A percentile compares a stretch with the other conserved stretches of the same genome.
Conservation (phyloP, 2,888 invertebrate species). For the Protophormia terraenovae region DNA sequence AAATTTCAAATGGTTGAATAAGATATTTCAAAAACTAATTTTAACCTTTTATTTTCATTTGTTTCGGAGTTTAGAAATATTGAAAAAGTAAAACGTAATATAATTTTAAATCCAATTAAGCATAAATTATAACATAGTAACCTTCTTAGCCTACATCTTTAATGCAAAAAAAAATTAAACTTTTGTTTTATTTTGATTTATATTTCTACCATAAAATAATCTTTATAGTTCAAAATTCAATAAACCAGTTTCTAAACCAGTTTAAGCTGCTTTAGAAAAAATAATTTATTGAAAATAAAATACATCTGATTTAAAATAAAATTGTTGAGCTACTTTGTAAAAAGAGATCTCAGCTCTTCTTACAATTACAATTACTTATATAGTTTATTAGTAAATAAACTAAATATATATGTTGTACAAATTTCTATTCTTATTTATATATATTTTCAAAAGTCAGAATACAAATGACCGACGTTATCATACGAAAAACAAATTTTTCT, state of each 20-base stretch:
- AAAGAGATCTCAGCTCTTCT: not conserved
- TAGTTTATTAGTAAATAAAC: no score
- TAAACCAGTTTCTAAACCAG: constrained; percentile 53
- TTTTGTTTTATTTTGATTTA: constrained; percentile 30
- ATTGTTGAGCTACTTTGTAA: constrained; percentile 2
- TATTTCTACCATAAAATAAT: constrained; percentile 42
- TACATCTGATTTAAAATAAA: constrained; percentile 56
- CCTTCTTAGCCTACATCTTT: constrained; percentile 39
- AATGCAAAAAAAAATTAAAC: not conserved
- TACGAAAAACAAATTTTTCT: not conserved
- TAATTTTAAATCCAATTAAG: no score
- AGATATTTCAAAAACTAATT: no score
- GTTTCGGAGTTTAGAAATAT: no score
- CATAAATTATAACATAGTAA: no score
- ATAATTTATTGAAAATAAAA: constrained; percentile 31
- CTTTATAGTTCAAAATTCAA: constrained; percentile 60
- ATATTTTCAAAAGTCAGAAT: not conserved
- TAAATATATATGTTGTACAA: not conserved
- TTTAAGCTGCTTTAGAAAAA: constrained; percentile 32
- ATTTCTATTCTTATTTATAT: not conserved
- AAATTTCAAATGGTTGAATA: no score
- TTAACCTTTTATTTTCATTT: no score
- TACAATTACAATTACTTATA: not conserved
- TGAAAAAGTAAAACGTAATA: no score
- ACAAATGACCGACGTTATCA: constrained; percentile 74